Evolutionary conservation across 1,140 invertebrate species (phyloP).

Genomic region (Cyclargus thomasi): DNA sequence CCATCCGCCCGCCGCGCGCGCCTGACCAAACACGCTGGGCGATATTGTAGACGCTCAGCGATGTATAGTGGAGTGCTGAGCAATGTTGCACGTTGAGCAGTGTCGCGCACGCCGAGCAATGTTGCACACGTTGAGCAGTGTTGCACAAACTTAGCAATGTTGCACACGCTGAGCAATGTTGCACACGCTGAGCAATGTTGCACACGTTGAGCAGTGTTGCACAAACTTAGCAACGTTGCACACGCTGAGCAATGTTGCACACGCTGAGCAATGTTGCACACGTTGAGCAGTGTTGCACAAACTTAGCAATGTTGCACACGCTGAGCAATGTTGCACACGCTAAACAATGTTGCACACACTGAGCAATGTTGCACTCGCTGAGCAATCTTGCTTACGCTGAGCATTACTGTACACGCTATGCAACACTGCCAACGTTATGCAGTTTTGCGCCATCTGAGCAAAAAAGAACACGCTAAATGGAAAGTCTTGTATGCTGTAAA

Average conservation of each 20-base stretch:
- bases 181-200: neutral
- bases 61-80: too few relatives aligned
- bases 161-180: neutral
- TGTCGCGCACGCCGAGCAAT: neutral
- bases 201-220: neutral
- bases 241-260: neutral
- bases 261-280: neutral
- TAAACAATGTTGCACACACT: too few relatives aligned
- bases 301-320: neutral
- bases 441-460: too few relatives aligned
- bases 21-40: slow-evolving; percentile 28
- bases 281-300: neutral
- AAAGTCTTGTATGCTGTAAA: too few relatives aligned
- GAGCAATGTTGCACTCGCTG: too few relatives aligned
- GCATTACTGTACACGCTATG: too few relatives aligned
- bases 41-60: too few relatives aligned
- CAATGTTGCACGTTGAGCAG: too few relatives aligned
- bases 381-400: too few relatives aligned
- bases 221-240: neutral
- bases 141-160: neutral
- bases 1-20: slow-evolving; percentile 62
- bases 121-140: neutral
- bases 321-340: neutral
- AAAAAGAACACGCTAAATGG: too few relatives aligned
- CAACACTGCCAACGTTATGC: too few relatives aligned